Base-by-base conservation (phyloP, 1,140 invertebrate species). In the Oreohelix idahoensis region DNA sequence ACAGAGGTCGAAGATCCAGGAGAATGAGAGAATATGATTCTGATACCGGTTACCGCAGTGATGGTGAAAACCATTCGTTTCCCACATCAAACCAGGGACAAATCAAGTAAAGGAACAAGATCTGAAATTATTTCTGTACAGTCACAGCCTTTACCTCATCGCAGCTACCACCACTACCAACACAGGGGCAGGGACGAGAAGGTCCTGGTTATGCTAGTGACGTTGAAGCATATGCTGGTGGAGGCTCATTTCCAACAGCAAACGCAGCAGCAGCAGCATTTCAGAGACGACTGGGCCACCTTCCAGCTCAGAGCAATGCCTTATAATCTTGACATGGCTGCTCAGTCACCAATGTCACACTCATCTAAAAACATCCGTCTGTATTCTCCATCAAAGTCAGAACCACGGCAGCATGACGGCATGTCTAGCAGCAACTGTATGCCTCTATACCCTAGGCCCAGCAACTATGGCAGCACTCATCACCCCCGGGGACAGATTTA, bases 21-120 rank as follows among this genome's bases (percentile, higher is more conserved):
- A 84, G 85, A 26, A 83, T 86, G 69, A 69, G 88, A 66, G 91
- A 91, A 26, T 92, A 92, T 75, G 91, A 92, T 73, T 91, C 91
- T 15, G 91, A 92, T 66, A 92, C 91, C 5, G 91, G 90, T 63
- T 92, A 92, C 86, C 82, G 90, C 35, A 92, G 90, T 87, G 91
- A 92, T 70, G 84, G 87, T 20, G 89, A 90, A n/a, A 36, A 66
- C 87, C 0, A 78, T 83, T 66, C 87, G 87, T 83, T 79, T 84
- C 20, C 66, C 80, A 78, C 85, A 88, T 66, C 85, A 63, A 35
- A 36, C 42, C 51, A 58, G 84, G 39, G 35, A 32, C 38, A 85
- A 32, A 32, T 66, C 29, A 29, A 66, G 63, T 32, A 4, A 76
- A 35, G 82, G 75, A 0, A 36, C 75, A 17, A 74, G 45, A 39